These are phyloP conservation scores for Vidua chalybeata DNA, from an alignment of 2,113 vertebrate species.

Conservation along the genomic window DNA sequence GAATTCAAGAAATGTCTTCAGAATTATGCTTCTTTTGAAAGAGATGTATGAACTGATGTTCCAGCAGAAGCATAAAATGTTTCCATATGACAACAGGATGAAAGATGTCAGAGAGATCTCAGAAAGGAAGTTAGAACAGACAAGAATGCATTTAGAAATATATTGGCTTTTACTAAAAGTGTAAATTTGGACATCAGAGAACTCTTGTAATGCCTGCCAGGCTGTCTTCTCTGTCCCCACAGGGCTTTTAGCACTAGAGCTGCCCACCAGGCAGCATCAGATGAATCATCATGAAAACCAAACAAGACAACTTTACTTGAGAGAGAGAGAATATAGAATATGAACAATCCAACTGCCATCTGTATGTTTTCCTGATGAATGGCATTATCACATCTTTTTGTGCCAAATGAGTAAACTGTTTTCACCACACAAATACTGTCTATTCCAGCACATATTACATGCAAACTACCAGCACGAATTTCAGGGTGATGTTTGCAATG, in stretches of 20 bases:
- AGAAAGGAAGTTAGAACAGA: neutral
- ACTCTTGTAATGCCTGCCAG: neutral
- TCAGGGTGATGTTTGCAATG: neutral
- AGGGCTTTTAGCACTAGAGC: neutral
- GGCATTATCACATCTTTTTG: constrained; percentile 13
- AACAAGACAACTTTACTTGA: neutral
- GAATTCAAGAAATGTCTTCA: neutral
- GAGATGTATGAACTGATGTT: neutral
- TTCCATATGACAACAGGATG: neutral
- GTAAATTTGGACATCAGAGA: neutral
- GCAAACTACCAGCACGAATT: neutral
- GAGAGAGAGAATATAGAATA: neutral
- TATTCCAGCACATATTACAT: neutral
- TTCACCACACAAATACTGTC: constrained; percentile 1
- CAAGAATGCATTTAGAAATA: neutral
- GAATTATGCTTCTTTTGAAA: neutral
- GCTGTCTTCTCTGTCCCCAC: neutral
- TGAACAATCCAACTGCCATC: constrained; percentile 17
- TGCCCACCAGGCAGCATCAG: neutral
- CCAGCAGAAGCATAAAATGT: neutral
- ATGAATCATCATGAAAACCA: constrained; percentile 10
- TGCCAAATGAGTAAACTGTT: constrained; percentile 41
- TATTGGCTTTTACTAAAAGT: neutral
- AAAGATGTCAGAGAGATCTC: neutral
- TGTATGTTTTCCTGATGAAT: constrained; percentile 34